phyloP scores from a whole-genome alignment of 2,888 invertebrate genomes.

The Catocala nupta region DNA sequence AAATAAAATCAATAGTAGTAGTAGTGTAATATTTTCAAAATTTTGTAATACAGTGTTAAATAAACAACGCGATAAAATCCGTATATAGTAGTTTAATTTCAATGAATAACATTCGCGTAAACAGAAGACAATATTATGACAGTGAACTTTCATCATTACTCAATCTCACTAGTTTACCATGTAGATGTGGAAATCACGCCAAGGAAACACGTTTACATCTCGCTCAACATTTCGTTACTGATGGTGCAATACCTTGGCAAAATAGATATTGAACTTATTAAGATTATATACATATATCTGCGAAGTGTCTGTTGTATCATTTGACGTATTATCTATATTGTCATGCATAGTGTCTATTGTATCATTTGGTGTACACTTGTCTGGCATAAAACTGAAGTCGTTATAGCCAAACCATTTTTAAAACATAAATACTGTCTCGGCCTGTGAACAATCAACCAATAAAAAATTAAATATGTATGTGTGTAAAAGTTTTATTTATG shows the following conservation, averaged over 20 bases:
- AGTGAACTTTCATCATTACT: too few species aligned
- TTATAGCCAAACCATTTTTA: slow-evolving; percentile 35
- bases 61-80: too few species aligned
- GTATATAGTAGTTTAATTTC: too few species aligned
- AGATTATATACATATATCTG: slow-evolving; percentile 16
- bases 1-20: too few species aligned
- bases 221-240: slow-evolving; percentile 28
- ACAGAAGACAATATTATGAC: too few species aligned
- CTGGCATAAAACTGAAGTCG: slow-evolving; percentile 22
- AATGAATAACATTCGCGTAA: too few species aligned
- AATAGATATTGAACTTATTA: slow-evolving; percentile 29
- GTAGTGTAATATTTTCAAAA: too few species aligned
- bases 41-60: too few species aligned
- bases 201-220: slow-evolving; percentile 21
- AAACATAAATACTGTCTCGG: slow-evolving; percentile 31
- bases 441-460: slow-evolving; percentile 32
- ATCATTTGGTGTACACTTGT: slow-evolving; percentile 7
- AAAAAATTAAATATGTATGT: slow-evolving; percentile 26
- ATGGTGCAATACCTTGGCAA: slow-evolving; percentile 37
- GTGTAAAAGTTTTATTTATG: slow-evolving; percentile 22
- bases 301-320: slow-evolving; percentile 21
- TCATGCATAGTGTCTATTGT: slow-evolving; percentile 19
- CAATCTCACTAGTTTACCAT: slow-evolving; percentile 22
- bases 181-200: slow-evolving; percentile 22
- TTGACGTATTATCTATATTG: slow-evolving; percentile 15